Evolutionary conservation across 2,797 vertebrate genomes (phyloP).

Genomic region (Pseudotriccus pelzelni): DNA sequence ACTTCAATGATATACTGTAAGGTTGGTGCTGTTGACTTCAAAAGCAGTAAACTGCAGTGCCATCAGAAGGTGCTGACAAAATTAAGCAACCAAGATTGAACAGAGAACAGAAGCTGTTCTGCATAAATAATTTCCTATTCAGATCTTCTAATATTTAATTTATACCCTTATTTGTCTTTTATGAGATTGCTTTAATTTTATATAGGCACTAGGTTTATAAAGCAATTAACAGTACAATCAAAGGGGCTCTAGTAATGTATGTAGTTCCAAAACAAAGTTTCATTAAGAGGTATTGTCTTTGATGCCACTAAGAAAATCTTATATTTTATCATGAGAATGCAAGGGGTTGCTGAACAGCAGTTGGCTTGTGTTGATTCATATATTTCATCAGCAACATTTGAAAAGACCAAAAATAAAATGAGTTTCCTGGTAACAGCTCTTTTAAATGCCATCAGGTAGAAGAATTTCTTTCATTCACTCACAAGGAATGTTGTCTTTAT

Average conservation of each 20-base stretch:
- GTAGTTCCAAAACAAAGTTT: background rate
- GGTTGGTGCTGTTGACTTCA: constrained; percentile 17
- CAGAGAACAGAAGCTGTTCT: constrained; percentile 46
- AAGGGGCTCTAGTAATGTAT: background rate
- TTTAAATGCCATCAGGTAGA: background rate
- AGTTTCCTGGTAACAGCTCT: background rate
- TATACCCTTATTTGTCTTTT: constrained; percentile 50
- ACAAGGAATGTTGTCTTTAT: background rate
- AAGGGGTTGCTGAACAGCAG: background rate
- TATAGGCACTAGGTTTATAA: constrained; percentile 30
- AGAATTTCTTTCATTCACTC: background rate
- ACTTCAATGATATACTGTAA: constrained; percentile 39
- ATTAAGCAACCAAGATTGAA: constrained; percentile 29
- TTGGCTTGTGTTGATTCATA: background rate
- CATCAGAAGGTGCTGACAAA: constrained; percentile 31
- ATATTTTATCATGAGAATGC: background rate
- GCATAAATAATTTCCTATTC: constrained; percentile 33
- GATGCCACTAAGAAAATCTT: background rate
- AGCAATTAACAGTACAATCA: constrained; percentile 26
- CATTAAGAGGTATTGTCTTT: background rate
- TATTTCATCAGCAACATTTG: background rate
- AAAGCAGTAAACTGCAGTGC: constrained; percentile 31
- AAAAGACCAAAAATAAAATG: background rate
- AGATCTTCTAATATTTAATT: constrained; percentile 53
- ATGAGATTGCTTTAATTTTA: constrained; percentile 40